These are phyloP conservation scores for Stramonita haemastoma DNA, from an alignment of 2,888 invertebrate species.

Conservation along the genomic window DNA sequence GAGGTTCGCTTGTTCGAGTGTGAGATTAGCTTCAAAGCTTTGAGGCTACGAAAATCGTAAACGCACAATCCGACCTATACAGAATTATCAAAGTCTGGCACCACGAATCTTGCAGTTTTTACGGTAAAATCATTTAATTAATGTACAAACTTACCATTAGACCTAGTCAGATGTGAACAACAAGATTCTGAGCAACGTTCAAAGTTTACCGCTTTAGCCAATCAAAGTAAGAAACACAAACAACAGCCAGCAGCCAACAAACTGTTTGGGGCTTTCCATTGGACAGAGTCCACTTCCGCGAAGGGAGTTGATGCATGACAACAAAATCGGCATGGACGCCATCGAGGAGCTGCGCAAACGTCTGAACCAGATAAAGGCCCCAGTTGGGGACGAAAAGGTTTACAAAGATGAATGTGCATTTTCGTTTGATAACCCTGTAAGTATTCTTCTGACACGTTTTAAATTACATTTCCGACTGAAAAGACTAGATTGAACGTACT, in stretches of 20 bases:
- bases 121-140: too few species aligned
- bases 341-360: conserved; percentile 52
- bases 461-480: neutral
- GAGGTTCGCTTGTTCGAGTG: too few species aligned
- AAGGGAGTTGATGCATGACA: conserved; percentile 15
- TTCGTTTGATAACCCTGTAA: conserved; percentile 97
- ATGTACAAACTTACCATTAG: too few species aligned
- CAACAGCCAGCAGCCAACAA: neutral
- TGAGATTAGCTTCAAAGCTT: too few species aligned
- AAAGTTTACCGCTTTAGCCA: conserved; percentile 66
- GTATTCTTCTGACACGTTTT: neutral
- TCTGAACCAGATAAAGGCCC: conserved; percentile 78
- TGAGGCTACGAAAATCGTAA: too few species aligned
- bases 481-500: neutral
- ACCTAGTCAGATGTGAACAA: too few species aligned
- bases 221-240: conserved; percentile 50
- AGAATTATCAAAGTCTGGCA: too few species aligned
- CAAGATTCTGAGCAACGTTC: conserved; percentile 43
- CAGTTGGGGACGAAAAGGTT: conserved; percentile 84
- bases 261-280: conserved; percentile 9
- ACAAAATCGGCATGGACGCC: conserved; percentile 43
- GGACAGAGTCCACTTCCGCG: conserved; percentile 16
- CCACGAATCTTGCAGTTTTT: too few species aligned
- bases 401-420: conserved; percentile 99
- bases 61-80: too few species aligned